Evolutionary conservation across 2,797 vertebrate species (phyloP), one percentile per base, ranked within the genome.

Genomic region (Melanotaenia trifasciata): DNA sequence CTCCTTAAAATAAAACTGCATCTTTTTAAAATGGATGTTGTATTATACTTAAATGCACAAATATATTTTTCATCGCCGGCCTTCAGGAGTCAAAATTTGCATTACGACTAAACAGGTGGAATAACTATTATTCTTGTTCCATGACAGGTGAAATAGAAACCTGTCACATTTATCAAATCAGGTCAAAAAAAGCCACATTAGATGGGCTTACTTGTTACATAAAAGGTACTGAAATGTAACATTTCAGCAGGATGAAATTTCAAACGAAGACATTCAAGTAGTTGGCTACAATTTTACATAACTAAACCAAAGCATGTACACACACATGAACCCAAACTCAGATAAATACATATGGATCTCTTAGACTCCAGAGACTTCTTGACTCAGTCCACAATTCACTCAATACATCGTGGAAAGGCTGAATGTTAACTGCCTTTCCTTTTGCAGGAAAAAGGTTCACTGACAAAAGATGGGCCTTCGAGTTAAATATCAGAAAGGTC

Each of bases 401-500:
- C 90, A 85, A 93, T 92, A 90, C 79, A 87, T 87, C 9, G 81
- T 61, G 76, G 79, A 92, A 84, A 82, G 87, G 67, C 89, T 93
- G 91, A 94, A 95, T 94, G 92, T 93, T 92, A 94, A 93, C 90
- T 89, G 89, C 88, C 86, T 83, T 87, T 65, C 81, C 79, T 92
- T 59, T 92, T 90, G 82, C 79, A 76, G 78, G 80, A 84, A 87
- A 93, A 93, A 88, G 91, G 90, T 92, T 92, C 79, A 36, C 87
- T 89, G 92, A 93, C 91, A 94, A 94, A 92, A 91, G 93, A 92
- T 90, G 80, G 87, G 90, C 84, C 86, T 89, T 74, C 51, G 86
- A 93, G 93, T 94, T 94, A 94, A 94, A 94, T 91, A 94, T 91
- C 75, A 85, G 85, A 94, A 94, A 94, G 93, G 93, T 94, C 93